Evolutionary conservation across 1,140 invertebrate genomes (phyloP).

Genomic region (Oryctes rhinoceros): DNA sequence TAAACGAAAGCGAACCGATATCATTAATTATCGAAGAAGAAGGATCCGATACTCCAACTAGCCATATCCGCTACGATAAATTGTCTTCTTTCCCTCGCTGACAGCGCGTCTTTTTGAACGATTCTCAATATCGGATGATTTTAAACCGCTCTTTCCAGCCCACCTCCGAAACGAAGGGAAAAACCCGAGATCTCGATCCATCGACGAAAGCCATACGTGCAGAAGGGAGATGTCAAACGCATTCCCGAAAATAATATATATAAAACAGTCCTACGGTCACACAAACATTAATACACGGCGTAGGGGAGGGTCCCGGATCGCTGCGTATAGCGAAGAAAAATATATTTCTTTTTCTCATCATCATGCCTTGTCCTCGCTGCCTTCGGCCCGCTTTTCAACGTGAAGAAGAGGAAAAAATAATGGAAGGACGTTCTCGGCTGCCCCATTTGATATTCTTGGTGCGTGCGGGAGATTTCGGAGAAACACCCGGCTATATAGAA

Average conservation of each 20-base stretch:
- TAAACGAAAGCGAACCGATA: neutral
- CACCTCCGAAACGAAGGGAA: no score
- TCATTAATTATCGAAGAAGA: neutral
- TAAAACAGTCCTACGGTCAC: neutral
- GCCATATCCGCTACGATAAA: neutral
- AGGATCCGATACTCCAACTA: neutral
- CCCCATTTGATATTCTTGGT: neutral
- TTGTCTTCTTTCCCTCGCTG: neutral
- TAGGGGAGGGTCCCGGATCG: neutral
- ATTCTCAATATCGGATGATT: neutral
- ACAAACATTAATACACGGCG: constrained; percentile 1
- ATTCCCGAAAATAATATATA: neutral
- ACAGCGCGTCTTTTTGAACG: neutral
- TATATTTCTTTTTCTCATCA: neutral
- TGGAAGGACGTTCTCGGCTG: neutral
- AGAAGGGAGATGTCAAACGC: neutral
- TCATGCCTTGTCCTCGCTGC: neutral
- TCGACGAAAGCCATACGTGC: neutral
- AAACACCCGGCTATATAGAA: no score
- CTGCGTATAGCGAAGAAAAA: neutral
- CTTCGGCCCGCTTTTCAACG: neutral
- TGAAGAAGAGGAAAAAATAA: neutral
- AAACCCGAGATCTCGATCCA: no score
- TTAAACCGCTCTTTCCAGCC: neutral
- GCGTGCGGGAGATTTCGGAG: neutral